These are phyloP conservation scores for Acanthosepion lycidas DNA, from an alignment of 2,888 invertebrate species.

Conservation along the genomic window DNA sequence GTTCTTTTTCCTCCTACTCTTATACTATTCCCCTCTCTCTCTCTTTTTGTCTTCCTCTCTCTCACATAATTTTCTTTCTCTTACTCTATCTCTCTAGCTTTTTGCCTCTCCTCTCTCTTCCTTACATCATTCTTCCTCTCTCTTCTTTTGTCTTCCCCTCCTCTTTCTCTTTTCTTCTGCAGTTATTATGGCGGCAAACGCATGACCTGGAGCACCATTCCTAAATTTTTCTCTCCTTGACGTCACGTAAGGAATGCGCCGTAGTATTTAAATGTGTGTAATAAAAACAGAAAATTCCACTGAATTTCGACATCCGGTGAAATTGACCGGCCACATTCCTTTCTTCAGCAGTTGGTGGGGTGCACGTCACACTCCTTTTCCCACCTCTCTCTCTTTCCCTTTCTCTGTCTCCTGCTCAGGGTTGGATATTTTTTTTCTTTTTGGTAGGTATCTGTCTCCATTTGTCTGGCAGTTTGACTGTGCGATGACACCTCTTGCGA, in stretches of 20 bases:
- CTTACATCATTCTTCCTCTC: not conserved
- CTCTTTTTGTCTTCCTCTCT: too few species aligned
- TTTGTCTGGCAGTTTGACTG: not conserved
- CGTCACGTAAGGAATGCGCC: not conserved
- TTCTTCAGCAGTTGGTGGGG: not conserved
- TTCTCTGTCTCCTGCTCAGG: not conserved
- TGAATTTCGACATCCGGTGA: slow-evolving; percentile 33
- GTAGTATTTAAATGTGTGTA: slow-evolving; percentile 33
- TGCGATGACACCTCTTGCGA: slow-evolving; percentile 13
- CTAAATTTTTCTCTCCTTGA: not conserved
- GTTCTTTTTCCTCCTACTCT: too few species aligned
- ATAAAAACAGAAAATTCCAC: not conserved
- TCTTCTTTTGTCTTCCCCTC: not conserved
- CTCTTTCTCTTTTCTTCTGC: not conserved
- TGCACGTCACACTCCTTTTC: not conserved
- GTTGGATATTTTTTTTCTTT: not conserved
- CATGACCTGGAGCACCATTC: not conserved
- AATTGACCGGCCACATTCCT: slow-evolving; percentile 33
- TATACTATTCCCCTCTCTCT: too few species aligned
- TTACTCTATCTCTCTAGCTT: too few species aligned
- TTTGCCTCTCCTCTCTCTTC: too few species aligned
- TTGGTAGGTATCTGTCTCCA: not conserved
- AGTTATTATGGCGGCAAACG: not conserved
- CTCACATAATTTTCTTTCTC: too few species aligned
- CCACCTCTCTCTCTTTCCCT: not conserved